A percentile compares a stretch with the other conserved stretches of the same genome.
Evolutionary conservation across 92 coral and sea anemone genomes (phyloP).

Genomic region (Umimayanthus kanabou): DNA sequence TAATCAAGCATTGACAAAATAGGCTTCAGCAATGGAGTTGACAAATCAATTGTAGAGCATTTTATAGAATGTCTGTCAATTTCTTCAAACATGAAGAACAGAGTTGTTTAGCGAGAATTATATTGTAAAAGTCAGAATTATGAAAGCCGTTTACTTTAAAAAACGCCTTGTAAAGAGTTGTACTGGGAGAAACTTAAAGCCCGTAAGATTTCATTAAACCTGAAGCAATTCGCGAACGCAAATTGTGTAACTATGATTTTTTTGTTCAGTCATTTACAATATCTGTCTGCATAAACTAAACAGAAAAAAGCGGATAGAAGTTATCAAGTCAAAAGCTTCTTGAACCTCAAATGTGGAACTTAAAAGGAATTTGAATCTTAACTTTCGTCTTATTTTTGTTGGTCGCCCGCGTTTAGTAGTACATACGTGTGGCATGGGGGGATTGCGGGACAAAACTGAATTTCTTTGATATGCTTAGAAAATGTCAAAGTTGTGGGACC

Average conservation of each 20-base stretch:
- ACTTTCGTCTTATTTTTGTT: not conserved
- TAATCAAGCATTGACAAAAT: slow-evolving; percentile 21
- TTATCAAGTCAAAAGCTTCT: slow-evolving; percentile 41
- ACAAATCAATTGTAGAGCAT: not conserved
- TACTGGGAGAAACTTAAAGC: not conserved
- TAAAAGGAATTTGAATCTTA: not conserved
- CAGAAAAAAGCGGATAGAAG: slow-evolving; percentile 1
- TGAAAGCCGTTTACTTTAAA: not conserved
- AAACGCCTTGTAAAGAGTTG: not conserved
- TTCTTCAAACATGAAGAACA: not conserved
- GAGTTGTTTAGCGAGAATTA: not conserved
- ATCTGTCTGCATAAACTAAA: not conserved
- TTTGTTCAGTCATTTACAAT: not conserved
- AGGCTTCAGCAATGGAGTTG: not conserved
- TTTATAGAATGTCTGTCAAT: slow-evolving; percentile 1
- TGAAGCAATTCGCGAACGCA: not conserved
- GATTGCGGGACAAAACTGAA: not conserved
- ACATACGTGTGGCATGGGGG: not conserved
- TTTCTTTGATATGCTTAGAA: not conserved
- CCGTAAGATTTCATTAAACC: not conserved
- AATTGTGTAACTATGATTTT: not conserved
- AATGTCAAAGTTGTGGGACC: slow-evolving; percentile 14
- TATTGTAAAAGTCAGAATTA: slow-evolving; percentile 6
- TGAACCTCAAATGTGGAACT: slow-evolving; percentile 9
- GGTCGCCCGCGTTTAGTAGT: too few relatives aligned